Percentiles rank a stretch among this genome's conserved stretches.
Conservation (phyloP, 1,140 invertebrate species). For the Drosophila virilis region DNA sequence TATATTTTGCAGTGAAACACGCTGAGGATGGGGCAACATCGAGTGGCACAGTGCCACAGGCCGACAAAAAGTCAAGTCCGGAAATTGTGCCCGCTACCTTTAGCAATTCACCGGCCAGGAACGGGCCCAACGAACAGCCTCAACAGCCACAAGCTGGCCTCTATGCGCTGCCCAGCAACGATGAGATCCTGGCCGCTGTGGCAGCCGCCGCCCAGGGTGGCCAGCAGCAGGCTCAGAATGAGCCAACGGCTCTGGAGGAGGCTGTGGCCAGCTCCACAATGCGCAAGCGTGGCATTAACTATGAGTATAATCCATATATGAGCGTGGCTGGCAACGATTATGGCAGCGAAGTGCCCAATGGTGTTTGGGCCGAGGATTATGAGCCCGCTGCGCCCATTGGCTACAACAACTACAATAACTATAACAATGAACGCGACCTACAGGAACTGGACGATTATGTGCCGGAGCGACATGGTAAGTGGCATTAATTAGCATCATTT, state of each 20-base stretch:
- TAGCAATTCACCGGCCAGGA: constrained; percentile 60
- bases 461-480: constrained; percentile 63
- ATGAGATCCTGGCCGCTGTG: constrained; percentile 76
- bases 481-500: background rate
- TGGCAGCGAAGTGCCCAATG: constrained; percentile 52
- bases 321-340: constrained; percentile 36
- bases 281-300: constrained; percentile 78
- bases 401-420: constrained; percentile 47
- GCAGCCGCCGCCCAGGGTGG: constrained; percentile 69
- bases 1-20: constrained; percentile 58
- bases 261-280: constrained; percentile 65
- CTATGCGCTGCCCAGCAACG: constrained; percentile 72
- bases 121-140: constrained; percentile 18
- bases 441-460: constrained; percentile 79
- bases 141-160: constrained; percentile 50
- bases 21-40: constrained; percentile 25
- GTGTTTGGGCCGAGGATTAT: constrained; percentile 70
- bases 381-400: constrained; percentile 48
- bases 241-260: constrained; percentile 61
- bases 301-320: constrained; percentile 67
- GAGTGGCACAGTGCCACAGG: constrained; percentile 40
- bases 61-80: constrained; percentile 81
- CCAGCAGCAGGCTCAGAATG: constrained; percentile 63
- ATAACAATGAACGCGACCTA: constrained; percentile 59
- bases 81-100: constrained; percentile 80